These are phyloP conservation scores for Xiphophorus couchianus DNA, from an alignment of 2,113 vertebrate genomes.

Conservation along the genomic window DNA sequence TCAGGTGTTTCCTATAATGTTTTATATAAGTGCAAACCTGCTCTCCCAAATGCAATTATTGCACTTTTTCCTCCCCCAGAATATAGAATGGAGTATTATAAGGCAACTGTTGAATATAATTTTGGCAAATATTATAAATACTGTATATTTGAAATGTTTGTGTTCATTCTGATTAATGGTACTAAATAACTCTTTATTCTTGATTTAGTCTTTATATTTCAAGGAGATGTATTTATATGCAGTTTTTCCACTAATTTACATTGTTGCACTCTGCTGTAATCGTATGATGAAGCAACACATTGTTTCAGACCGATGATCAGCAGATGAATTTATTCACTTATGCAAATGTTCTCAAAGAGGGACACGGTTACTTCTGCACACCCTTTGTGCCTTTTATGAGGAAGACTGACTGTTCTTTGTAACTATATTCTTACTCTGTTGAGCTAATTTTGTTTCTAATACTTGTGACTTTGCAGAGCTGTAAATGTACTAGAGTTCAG, in stretches of 20 bases:
- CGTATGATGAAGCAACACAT: conserved; percentile 54
- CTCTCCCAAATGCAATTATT: conserved; percentile 67
- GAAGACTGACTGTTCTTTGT: conserved; percentile 49
- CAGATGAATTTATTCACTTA: conserved; percentile 79
- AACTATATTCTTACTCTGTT: conserved; percentile 42
- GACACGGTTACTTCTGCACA: conserved; percentile 39
- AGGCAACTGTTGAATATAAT: conserved; percentile 56
- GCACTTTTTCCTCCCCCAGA: conserved; percentile 64
- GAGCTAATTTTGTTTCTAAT: conserved; percentile 40
- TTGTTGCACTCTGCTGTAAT: conserved; percentile 60
- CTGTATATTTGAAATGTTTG: conserved; percentile 64
- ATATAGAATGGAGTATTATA: conserved; percentile 55
- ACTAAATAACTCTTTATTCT: conserved; percentile 62
- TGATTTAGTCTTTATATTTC: conserved; percentile 64
- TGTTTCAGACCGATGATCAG: conserved; percentile 65
- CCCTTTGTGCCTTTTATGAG: conserved; percentile 73
- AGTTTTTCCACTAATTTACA: conserved; percentile 63
- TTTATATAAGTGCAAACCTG: conserved; percentile 47
- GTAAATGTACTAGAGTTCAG: conserved; percentile 36
- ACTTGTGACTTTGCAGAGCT: conserved; percentile 27
- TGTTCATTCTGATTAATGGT: conserved; percentile 72
- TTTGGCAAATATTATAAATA: conserved; percentile 63
- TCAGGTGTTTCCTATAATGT: conserved; percentile 43
- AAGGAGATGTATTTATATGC: conserved; percentile 68
- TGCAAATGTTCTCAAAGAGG: conserved; percentile 69